These are phyloP conservation scores for Papilio dardanus DNA, from an alignment of 1,140 invertebrate genomes.

Conservation along the genomic window DNA sequence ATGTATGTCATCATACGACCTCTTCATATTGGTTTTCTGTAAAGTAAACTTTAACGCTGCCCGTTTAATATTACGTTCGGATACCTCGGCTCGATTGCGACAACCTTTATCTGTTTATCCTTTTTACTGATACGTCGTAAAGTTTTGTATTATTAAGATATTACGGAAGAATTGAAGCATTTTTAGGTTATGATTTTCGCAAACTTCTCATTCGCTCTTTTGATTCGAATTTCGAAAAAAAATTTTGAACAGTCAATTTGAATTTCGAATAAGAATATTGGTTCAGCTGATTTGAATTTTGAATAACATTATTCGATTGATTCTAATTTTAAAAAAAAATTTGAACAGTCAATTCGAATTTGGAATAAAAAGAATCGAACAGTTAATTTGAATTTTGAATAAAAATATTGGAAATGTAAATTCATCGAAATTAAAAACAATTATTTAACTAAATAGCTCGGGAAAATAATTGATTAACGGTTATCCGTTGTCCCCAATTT, in stretches of 20 bases:
- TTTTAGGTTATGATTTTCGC: conserved; percentile 8
- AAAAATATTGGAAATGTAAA: too few species aligned
- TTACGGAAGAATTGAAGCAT: conserved; percentile 22
- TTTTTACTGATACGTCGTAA: conserved; percentile 29
- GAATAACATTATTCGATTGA: too few species aligned
- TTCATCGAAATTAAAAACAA: too few species aligned
- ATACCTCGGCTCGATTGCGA: background rate
- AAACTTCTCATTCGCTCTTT: background rate
- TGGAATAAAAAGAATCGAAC: too few species aligned
- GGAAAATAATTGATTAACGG: conserved; percentile 12
- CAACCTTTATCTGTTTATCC: conserved; percentile 32
- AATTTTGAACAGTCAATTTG: background rate
- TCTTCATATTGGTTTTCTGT: conserved; percentile 35
- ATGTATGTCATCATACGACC: conserved; percentile 35
- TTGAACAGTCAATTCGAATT: background rate
- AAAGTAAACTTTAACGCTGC: conserved; percentile 35
- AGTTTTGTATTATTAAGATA: conserved; percentile 23
- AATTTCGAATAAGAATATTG: too few species aligned
- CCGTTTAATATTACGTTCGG: conserved; percentile 27
- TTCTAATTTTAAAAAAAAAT: background rate
- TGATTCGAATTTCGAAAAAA: background rate
- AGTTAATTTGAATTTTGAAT: too few species aligned
- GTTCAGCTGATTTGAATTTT: too few species aligned
- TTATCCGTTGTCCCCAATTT: conserved; percentile 10
- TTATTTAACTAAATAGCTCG: background rate